Base-by-base conservation (phyloP, 2,113 vertebrate species). In the Cettia cetti region DNA sequence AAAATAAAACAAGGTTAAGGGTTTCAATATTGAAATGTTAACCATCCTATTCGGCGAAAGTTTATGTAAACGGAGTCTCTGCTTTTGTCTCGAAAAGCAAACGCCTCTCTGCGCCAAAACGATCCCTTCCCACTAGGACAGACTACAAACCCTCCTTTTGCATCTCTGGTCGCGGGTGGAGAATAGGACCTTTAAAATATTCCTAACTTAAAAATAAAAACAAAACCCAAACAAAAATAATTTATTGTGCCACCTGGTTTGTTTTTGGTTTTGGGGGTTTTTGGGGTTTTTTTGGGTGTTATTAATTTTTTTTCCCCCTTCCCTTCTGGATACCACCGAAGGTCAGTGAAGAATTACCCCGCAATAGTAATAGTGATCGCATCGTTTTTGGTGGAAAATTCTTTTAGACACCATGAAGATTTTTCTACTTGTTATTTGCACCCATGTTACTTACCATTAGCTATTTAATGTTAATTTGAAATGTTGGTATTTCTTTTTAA, bases 1-100 rank as follows among this genome's bases (percentile, higher is more conserved):
- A 97, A 97, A 98, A 95, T 77, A 94, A 53, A 97, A 85, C 30
- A 76, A 72, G 80, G 96, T 94, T 93, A 97, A 96, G 82, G 44
- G 93, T 91, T 97, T 96, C 89, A 82, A 52, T 96, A 94, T 95
- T 86, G 85, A 96, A 96, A 87, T 86, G 87, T 90, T 89, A 89
- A 75, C 90, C 56, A 24, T 52, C 68, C 61, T 79, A 64, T 90
- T 91, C 70, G 49, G 76, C 24, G 40, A 88, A 96, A 91, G 89
- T 96, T 95, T 94, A 82, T 89, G 95, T 94, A 95, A 97, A 95
- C 57, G 83, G 44, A 42, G 26, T 45, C 49, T 59, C 52, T 59
- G 68, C 56, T 96, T 91, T 69, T 94, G 89, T 66, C 65, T 88
- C 57, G 53, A 63, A 75, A 92, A 83, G 47, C 44, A 91, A 80